Percentiles rank a stretch among this genome's conserved stretches.
Conservation (phyloP, 2,888 invertebrate genomes). For the Mongoloraphidia duomilia region DNA sequence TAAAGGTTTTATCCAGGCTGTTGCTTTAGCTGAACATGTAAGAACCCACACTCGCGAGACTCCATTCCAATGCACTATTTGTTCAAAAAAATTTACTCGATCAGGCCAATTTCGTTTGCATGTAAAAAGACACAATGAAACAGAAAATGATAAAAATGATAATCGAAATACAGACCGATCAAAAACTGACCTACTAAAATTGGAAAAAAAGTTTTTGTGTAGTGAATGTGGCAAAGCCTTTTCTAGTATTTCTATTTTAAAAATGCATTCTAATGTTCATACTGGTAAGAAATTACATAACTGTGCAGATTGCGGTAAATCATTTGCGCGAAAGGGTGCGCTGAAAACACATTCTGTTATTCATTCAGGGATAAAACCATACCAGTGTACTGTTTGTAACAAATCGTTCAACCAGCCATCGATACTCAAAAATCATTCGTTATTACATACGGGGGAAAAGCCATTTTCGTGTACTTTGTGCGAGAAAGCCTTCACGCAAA, state of each 20-base stretch:
- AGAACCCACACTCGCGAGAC: constrained; percentile 2
- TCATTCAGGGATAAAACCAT: constrained; percentile 2
- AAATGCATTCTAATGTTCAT: constrained; percentile 2
- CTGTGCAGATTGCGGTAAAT: constrained; percentile 1
- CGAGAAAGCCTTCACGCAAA: constrained; percentile 1
- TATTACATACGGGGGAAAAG: too few species aligned
- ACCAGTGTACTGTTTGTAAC: constrained; percentile 1
- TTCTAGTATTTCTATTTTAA: constrained; percentile 1
- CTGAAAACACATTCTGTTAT: constrained; percentile 1
- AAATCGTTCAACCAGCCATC: constrained; percentile 2
- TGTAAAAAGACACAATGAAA: not conserved
- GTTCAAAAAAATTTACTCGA: constrained; percentile 8
- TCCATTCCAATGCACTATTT: constrained; percentile 8
- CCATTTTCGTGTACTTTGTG: constrained; percentile 3
- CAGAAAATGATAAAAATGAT: not conserved
- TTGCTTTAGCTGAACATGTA: constrained; percentile 3
- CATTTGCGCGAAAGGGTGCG: constrained; percentile 2
- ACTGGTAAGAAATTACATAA: constrained; percentile 2
- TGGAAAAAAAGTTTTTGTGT: too few species aligned
- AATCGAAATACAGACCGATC: too few species aligned
- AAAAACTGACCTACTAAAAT: too few species aligned
- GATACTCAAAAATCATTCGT: constrained; percentile 1
- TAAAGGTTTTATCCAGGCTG: constrained; percentile 2
- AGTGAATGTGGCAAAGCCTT: not conserved
- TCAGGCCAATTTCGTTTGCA: not conserved